Conservation (phyloP, 2,113 vertebrate genomes). For the Chloropsis cyanopogon region DNA sequence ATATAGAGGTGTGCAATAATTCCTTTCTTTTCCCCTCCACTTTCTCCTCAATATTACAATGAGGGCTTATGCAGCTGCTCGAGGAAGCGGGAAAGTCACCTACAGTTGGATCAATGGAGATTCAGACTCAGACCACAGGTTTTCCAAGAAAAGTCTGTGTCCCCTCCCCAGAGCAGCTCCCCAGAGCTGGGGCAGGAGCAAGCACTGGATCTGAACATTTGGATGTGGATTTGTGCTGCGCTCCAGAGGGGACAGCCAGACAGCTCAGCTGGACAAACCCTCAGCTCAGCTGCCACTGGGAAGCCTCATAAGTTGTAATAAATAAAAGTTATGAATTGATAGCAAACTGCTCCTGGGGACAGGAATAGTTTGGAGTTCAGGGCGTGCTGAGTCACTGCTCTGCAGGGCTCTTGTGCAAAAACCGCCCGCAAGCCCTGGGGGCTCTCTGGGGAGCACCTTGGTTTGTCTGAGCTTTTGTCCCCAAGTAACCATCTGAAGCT, state of each 20-base stretch:
- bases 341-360: background rate
- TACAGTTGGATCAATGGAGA: accelerated
- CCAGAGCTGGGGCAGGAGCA: background rate
- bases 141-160: accelerated
- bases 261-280: background rate
- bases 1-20: accelerated
- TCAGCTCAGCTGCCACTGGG: background rate
- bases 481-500: background rate
- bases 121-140: background rate
- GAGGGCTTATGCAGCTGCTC: background rate
- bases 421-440: background rate
- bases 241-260: background rate
- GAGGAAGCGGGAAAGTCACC: background rate
- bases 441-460: background rate
- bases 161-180: background rate
- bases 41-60: background rate
- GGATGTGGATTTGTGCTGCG: accelerated
- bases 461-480: background rate
- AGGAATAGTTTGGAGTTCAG: background rate
- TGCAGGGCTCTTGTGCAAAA: accelerated
- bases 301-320: background rate
- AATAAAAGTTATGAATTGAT: background rate
- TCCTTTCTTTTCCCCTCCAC: background rate
- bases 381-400: background rate
- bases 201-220: accelerated